Evolutionary conservation across 2,888 invertebrate genomes (phyloP), one percentile per base, ranked within the genome.

Genomic region (Coenonympha glycerion): DNA sequence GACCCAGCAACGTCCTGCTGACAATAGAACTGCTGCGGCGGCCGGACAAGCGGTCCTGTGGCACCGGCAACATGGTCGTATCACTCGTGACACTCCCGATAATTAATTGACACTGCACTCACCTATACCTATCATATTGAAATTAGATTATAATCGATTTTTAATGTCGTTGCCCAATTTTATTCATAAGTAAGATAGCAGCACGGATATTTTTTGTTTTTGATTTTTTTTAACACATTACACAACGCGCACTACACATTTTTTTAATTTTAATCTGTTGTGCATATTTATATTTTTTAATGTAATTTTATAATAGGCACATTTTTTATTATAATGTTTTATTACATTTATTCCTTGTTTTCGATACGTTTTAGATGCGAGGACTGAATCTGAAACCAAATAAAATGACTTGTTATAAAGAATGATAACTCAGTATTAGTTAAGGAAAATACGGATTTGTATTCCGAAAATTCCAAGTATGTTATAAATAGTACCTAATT

Each of bases 1-100:
- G 89, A 2, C 91, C 91, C 21, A 92, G 89, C 57, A 91, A 85
- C 9, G 91, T 89, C 55, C 91, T 87, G 70, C 91, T 91, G 53
- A 90, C 91, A 57, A 91, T 91, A 56, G 91, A 91, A 71, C 91
- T 91, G 78, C 91, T 91, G 53, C 91, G 87, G 41, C 91, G 85
- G 28, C 91, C 90, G 36, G 91, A 89, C 87, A 90, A 68, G 58
- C 89, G 82, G 66, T 89, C 88, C 66, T 87, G 87, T 18, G 88
- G 88, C 52, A 89, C 81, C 44, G 88, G 88, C 73, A 88, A 71
- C 88, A 89, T 87, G 55, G 63, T 74, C 60, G 44, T 53, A 52
- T 52, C 30, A 18, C 47, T 41, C 24, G 24, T 18, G 16, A 34
- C 46, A 49, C 47, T 46, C 40, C 39, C 31, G 28, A 42, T 52